A percentile compares a stretch with the other conserved stretches of the same genome.
Evolutionary conservation across 2,113 vertebrate genomes (phyloP).

Genomic region (Periophthalmus modestus): DNA sequence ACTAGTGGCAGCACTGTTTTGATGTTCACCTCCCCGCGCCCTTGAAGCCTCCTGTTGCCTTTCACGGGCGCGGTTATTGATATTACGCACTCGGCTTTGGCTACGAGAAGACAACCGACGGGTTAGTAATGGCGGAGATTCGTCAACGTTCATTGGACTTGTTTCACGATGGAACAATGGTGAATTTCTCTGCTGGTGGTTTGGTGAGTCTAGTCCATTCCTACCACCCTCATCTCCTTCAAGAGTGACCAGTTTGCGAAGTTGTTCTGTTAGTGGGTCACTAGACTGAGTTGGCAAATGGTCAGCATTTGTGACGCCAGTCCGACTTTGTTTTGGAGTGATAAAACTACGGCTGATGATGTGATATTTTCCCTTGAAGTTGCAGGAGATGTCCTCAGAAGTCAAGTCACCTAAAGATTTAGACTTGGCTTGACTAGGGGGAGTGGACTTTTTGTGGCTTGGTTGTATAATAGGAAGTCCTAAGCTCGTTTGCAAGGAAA

Average conservation of each 20-base stretch:
- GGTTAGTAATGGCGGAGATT: conserved; percentile 81
- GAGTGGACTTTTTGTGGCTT: conserved; percentile 33
- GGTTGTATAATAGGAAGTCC: conserved; percentile 35
- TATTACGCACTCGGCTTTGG: conserved; percentile 94
- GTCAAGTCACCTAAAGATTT: conserved; percentile 96
- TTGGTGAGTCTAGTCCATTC: conserved; percentile 21
- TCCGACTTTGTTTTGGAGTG: conserved; percentile 78
- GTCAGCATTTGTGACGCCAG: conserved; percentile 38
- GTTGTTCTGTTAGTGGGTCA: conserved; percentile 88
- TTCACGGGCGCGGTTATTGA: conserved; percentile 92
- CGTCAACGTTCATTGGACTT: conserved; percentile 55
- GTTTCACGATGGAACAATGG: conserved; percentile 23
- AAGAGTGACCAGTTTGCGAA: conserved; percentile 86
- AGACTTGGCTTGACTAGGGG: conserved; percentile 86
- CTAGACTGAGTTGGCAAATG: conserved; percentile 67
- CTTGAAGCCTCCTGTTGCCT: conserved; percentile 89
- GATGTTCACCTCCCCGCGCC: conserved; percentile 53
- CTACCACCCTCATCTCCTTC: conserved; percentile 82
- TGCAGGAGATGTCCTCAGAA: conserved; percentile 95
- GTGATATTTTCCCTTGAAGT: conserved; percentile 96
- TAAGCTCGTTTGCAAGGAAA: conserved; percentile 26
- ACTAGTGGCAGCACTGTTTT: conserved; percentile 12
- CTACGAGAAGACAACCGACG: conserved; percentile 92
- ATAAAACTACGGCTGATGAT: conserved; percentile 93
- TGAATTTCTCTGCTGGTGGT: conserved; percentile 21